These are phyloP conservation scores for Oscheius sp. DNA, from an alignment of 2,888 invertebrate genomes.

Conservation along the genomic window DNA sequence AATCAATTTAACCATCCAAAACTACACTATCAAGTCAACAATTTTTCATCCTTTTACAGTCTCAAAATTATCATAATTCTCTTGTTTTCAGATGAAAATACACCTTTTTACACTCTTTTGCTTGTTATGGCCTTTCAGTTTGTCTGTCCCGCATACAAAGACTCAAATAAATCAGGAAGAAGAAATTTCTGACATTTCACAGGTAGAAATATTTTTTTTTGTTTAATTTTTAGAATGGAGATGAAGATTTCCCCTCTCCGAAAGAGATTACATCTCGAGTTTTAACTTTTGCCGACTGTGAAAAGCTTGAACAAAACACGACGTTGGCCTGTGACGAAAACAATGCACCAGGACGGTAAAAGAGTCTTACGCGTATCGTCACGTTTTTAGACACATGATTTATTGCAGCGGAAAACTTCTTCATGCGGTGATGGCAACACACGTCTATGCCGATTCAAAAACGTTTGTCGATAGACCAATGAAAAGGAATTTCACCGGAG, in stretches of 20 bases:
- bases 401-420: conserved; percentile 66
- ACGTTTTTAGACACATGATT: conserved; percentile 46
- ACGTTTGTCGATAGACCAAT: conserved; percentile 58
- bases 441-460: conserved; percentile 54
- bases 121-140: neutral
- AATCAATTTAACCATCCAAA: too few species aligned
- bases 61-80: too few species aligned
- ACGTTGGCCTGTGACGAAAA: conserved; percentile 49
- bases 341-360: conserved; percentile 35
- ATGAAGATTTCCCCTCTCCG: conserved; percentile 4
- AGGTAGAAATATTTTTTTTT: too few species aligned
- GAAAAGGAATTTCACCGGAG: conserved; percentile 41
- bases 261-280: neutral
- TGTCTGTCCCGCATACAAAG: neutral
- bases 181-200: too few species aligned
- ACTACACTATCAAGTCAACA: too few species aligned
- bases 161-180: neutral
- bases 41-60: too few species aligned
- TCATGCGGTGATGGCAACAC: conserved; percentile 61
- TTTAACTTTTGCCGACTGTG: neutral
- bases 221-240: neutral
- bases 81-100: neutral
- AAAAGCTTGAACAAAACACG: neutral
- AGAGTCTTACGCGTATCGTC: neutral
- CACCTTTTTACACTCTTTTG: neutral